A percentile compares a stretch with the other conserved stretches of the same genome.
These are phyloP conservation scores for Patagioenas fasciata DNA, from an alignment of 2,113 vertebrate species.

Conservation along the genomic window DNA sequence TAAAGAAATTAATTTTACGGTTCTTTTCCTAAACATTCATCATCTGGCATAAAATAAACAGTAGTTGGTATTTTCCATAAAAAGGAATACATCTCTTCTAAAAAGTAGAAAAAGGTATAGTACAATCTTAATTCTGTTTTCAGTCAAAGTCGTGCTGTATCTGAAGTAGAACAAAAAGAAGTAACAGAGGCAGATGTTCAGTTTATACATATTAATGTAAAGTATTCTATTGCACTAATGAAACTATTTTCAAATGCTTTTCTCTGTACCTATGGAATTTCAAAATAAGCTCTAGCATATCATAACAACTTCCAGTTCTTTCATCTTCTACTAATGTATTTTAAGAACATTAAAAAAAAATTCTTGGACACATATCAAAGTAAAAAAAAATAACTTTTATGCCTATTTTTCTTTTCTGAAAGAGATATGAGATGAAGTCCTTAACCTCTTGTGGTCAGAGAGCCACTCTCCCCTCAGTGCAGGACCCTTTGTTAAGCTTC, in stretches of 20 bases:
- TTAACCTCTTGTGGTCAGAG: background rate
- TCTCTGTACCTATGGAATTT: conserved; percentile 44
- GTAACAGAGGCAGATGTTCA: conserved; percentile 12
- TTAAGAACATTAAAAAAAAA: conserved; percentile 28
- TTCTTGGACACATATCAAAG: conserved; percentile 53
- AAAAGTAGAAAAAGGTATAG: background rate
- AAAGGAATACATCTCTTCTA: background rate
- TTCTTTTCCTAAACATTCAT: background rate
- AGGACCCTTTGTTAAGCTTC: no score
- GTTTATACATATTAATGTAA: conserved; percentile 53
- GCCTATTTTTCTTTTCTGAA: background rate
- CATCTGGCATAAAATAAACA: background rate
- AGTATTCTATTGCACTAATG: conserved; percentile 46
- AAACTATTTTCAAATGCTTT: conserved; percentile 27
- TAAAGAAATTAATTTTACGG: background rate
- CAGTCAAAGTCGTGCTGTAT: background rate
- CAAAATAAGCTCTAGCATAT: conserved; percentile 51
- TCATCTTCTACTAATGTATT: conserved; percentile 47
- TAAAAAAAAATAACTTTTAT: background rate
- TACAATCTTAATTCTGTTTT: background rate
- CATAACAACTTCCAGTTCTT: conserved; percentile 33
- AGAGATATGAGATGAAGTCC: background rate
- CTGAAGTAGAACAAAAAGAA: conserved; percentile 7
- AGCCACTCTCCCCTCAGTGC: background rate
- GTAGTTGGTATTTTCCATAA: background rate